These are phyloP conservation scores for Callopanchax toddi DNA, from an alignment of 2,113 vertebrate genomes.

Conservation along the genomic window DNA sequence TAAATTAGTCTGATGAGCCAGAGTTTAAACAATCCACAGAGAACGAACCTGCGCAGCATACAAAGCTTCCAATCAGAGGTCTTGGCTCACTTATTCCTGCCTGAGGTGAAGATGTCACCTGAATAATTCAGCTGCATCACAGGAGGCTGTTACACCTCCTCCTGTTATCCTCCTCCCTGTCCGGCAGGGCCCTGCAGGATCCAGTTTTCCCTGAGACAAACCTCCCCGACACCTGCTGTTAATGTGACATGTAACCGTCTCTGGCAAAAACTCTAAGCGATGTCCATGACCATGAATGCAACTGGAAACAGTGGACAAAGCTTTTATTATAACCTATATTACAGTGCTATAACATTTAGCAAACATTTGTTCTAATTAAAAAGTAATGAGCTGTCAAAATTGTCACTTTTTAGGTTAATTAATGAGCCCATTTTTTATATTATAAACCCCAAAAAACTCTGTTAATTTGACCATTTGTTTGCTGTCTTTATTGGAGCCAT, in stretches of 20 bases:
- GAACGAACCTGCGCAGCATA: slow-evolving; percentile 24
- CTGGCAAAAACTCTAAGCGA: not conserved
- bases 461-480: no score
- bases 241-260: not conserved
- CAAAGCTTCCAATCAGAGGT: slow-evolving; percentile 24
- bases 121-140: slow-evolving; percentile 57
- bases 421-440: no score
- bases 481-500: no score
- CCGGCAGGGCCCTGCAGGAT: slow-evolving; percentile 4
- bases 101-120: slow-evolving; percentile 44
- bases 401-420: no score
- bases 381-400: no score
- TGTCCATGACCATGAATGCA: not conserved
- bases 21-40: slow-evolving; percentile 16
- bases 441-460: no score
- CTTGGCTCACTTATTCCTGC: slow-evolving; percentile 24
- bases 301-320: not conserved
- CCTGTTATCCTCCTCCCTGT: slow-evolving; percentile 12
- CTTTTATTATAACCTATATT: not conserved
- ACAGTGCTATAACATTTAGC: no score
- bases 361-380: no score
- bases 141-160: slow-evolving; percentile 38
- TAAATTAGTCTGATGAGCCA: not conserved
- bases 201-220: slow-evolving; percentile 13
- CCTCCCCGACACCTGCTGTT: not conserved